Conservation (phyloP, 2,113 vertebrate genomes). For the Cochlearius cochlearius region DNA sequence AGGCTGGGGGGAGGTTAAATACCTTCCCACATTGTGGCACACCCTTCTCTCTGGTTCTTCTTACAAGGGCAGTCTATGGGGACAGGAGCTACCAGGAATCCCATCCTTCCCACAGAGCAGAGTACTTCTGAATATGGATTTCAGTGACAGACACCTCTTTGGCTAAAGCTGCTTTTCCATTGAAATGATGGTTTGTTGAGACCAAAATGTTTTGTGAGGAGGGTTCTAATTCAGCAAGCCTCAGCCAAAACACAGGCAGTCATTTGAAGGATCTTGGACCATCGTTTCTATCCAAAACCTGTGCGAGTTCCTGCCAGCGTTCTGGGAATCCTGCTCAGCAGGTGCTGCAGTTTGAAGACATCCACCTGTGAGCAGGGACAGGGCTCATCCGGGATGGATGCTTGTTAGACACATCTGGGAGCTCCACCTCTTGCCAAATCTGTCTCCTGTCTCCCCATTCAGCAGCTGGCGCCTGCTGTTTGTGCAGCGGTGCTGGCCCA, state of each 20-base stretch:
- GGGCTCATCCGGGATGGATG: rapidly evolving
- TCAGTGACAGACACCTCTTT: not conserved
- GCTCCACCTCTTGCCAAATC: not conserved
- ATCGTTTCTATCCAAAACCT: not conserved
- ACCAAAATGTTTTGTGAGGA: not conserved
- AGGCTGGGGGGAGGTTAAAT: not conserved
- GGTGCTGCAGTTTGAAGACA: not conserved
- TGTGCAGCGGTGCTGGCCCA: not conserved
- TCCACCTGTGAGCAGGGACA: not conserved
- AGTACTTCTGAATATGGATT: not conserved
- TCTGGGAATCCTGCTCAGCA: not conserved
- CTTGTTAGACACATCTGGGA: not conserved
- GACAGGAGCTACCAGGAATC: not conserved
- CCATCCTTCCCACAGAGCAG: not conserved
- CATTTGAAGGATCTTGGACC: not conserved
- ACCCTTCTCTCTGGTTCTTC: not conserved
- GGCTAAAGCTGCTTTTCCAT: not conserved
- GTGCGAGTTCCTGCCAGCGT: not conserved
- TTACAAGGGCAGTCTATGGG: not conserved
- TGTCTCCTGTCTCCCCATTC: not conserved
- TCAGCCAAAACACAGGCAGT: not conserved
- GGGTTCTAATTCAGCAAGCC: not conserved
- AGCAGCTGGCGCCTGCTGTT: not conserved
- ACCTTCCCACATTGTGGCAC: not conserved
- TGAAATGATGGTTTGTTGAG: not conserved